A percentile compares a stretch with the other conserved stretches of the same genome.
These are phyloP conservation scores for Micrasema minimum DNA, from an alignment of 1,140 invertebrate species.

Conservation along the genomic window DNA sequence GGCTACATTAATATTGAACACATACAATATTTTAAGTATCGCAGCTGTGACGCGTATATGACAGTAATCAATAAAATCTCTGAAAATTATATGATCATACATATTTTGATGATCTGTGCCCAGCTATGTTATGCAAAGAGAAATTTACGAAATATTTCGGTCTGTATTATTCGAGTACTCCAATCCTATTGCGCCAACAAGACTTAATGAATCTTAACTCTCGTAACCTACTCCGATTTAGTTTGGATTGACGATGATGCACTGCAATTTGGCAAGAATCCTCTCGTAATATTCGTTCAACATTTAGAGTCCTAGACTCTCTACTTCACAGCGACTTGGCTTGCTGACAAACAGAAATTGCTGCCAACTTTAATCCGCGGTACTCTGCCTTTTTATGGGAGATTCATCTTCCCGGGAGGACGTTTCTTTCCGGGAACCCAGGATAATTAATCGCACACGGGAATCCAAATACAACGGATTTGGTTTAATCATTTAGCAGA, in stretches of 20 bases:
- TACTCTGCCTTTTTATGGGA: neutral
- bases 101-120: too few relatives aligned
- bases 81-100: too few relatives aligned
- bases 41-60: too few relatives aligned
- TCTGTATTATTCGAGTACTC: neutral
- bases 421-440: neutral
- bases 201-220: conserved; percentile 23
- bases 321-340: conserved; percentile 6
- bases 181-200: conserved; percentile 23
- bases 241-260: conserved; percentile 23
- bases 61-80: too few relatives aligned
- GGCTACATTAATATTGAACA: too few relatives aligned
- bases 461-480: too few relatives aligned
- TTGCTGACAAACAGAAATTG: conserved; percentile 33
- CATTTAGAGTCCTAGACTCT: conserved; percentile 11
- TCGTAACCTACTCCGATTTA: conserved; percentile 19
- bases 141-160: neutral
- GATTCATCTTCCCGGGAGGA: neutral
- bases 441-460: neutral
- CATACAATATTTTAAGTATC: too few relatives aligned
- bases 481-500: too few relatives aligned
- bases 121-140: too few relatives aligned
- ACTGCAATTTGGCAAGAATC: conserved; percentile 21
- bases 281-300: conserved; percentile 21
- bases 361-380: conserved; percentile 30